Percentiles rank a stretch among this genome's conserved stretches.
Conservation (phyloP, 2,888 invertebrate genomes). For the Drosophila lutescens region DNA sequence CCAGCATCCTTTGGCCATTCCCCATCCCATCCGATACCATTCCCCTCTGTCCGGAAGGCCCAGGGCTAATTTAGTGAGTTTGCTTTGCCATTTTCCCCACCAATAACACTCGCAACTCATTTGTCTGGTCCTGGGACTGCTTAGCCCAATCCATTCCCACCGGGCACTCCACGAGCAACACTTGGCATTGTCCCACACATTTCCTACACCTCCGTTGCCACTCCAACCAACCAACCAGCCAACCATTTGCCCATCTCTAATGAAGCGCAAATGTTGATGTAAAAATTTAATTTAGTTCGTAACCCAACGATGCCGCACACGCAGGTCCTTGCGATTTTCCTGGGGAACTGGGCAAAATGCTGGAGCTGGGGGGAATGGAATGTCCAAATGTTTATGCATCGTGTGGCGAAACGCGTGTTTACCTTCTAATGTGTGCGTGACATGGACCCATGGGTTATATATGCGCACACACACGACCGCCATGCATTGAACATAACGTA, state of each 20-base stretch:
- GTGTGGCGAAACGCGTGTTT: constrained; percentile 70
- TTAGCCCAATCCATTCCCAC: constrained; percentile 55
- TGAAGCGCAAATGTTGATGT: constrained; percentile 79
- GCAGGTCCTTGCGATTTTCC: constrained; percentile 37
- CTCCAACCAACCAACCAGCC: neutral
- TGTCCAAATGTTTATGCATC: constrained; percentile 76
- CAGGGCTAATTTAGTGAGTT: constrained; percentile 49
- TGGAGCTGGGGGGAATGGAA: constrained; percentile 36
- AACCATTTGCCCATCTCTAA: constrained; percentile 59
- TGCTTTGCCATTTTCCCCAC: constrained; percentile 57
- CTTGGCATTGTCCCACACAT: constrained; percentile 56
- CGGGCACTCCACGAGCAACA: constrained; percentile 68
- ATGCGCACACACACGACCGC: constrained; percentile 12
- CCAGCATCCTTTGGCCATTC: constrained; percentile 15
- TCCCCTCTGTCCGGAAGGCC: constrained; percentile 30
- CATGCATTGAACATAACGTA: constrained; percentile 57
- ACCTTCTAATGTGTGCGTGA: constrained; percentile 75
- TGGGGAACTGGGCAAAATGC: constrained; percentile 13
- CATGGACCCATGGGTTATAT: constrained; percentile 62
- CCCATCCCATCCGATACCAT: neutral
- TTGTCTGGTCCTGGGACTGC: constrained; percentile 54
- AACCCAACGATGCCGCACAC: constrained; percentile 61
- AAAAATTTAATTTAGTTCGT: constrained; percentile 78
- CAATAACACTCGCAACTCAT: constrained; percentile 70
- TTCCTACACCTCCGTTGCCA: neutral